Base-by-base conservation (phyloP, 2,888 invertebrate species). In the Microdon myrmicae region DNA sequence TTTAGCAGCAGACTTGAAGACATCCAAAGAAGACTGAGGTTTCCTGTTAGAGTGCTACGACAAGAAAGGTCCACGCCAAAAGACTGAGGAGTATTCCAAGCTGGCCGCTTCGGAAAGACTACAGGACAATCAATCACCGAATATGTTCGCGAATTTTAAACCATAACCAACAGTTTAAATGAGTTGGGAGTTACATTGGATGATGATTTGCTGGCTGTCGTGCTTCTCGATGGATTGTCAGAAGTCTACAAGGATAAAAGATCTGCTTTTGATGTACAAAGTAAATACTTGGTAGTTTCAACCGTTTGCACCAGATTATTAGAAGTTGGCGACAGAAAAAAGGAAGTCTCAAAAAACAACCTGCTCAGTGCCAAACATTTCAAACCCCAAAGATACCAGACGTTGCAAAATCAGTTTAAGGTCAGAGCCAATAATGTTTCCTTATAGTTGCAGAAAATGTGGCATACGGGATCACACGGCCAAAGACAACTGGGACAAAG, bases 101-200 rank as follows among this genome's bases (percentile, higher is more conserved):
- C n/a, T n/a, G n/a, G n/a, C n/a, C n/a, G n/a, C n/a, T n/a, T n/a
- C n/a, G n/a, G n/a, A n/a, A n/a, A n/a, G n/a, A n/a, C n/a, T 7
- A 2, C 2, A 10, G 12, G 8, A 5, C 34, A 53, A 17, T n/a
- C 26, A 8, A 43, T 53, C 2, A 22, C 20, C 2, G 35, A 43
- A 34, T 53, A 53, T 8, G 20, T 53, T 8, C 34, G 41, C 3
- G 53, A 53, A 12, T 53, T 43, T 8, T 28, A 35, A 2, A 22
- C 43, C 0, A 19, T 43, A 22, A 37, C 23, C 2, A 26, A 22
- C 25, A 9, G 22, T 6, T 12, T 43, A 3, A 7, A 5, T 5
- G 25, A 25, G 10, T 19, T 35, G 5, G 35, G 9, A 6, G 35
- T 20, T 19, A 35, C 10, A 17, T 16, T 35, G 4, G 35, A 35